phyloP scores from a whole-genome alignment of 1,140 invertebrate species.

The Phortica variegata region DNA sequence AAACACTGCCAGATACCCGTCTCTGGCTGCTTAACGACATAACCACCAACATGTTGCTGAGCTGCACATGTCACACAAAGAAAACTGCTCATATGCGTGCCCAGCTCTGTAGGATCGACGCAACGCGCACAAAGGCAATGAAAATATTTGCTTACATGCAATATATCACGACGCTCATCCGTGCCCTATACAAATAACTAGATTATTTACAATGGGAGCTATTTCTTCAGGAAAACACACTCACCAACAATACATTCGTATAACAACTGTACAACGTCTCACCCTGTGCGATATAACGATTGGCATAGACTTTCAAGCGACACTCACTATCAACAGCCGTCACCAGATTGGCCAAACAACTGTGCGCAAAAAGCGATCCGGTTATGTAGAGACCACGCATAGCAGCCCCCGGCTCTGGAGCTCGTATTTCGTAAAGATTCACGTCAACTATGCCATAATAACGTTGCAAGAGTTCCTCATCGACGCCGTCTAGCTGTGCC shows the following conservation, averaged over 20 bases:
- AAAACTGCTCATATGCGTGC: conserved; percentile 68
- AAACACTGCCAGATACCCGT: conserved; percentile 38
- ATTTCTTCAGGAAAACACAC: no score
- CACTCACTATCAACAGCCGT: conserved; percentile 66
- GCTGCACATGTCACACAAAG: conserved; percentile 60
- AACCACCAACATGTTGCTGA: conserved; percentile 26
- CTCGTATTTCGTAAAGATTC: conserved; percentile 69
- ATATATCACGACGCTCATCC: conserved; percentile 64
- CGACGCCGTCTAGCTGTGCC: conserved; percentile 42
- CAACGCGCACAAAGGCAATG: conserved; percentile 69
- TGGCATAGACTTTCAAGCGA: conserved; percentile 65
- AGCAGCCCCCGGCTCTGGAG: conserved; percentile 55
- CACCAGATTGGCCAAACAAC: conserved; percentile 68
- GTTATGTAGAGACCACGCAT: conserved; percentile 66
- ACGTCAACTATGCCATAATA: conserved; percentile 68
- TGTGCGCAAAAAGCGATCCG: conserved; percentile 69
- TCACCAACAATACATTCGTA: conserved; percentile 70
- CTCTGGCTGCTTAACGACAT: conserved; percentile 24
- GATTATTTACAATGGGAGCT: no score
- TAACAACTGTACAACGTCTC: conserved; percentile 73
- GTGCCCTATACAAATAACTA: no score
- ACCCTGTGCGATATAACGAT: conserved; percentile 63
- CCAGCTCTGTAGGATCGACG: conserved; percentile 67
- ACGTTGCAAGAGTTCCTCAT: conserved; percentile 62
- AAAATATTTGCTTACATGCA: conserved; percentile 72